These are phyloP conservation scores for Tortrix viridana DNA, from an alignment of 2,888 invertebrate species.

Conservation along the genomic window DNA sequence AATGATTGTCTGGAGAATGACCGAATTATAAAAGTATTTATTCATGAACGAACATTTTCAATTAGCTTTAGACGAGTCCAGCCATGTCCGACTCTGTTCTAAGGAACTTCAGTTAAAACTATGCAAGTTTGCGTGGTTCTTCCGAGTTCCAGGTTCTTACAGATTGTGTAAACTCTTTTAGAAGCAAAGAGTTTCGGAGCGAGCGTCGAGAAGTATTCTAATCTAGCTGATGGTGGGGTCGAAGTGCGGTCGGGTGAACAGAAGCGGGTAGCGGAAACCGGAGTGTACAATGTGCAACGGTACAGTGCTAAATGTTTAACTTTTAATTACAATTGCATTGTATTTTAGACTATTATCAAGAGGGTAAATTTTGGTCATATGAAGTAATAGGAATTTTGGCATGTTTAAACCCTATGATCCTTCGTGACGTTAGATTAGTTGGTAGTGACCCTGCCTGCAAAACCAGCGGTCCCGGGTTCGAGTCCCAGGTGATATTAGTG, in stretches of 20 bases:
- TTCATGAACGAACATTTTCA: too few species aligned
- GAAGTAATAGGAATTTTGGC: too few species aligned
- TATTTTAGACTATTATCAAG: too few species aligned
- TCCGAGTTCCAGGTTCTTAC: conserved; percentile 21
- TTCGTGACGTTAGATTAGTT: too few species aligned
- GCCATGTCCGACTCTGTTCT: neutral
- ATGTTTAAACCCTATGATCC: too few species aligned
- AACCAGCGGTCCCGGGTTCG: too few species aligned
- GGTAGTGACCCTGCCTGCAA: too few species aligned
- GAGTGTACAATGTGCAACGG: neutral
- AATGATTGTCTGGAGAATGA: too few species aligned
- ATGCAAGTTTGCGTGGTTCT: conserved; percentile 31
- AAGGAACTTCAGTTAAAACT: conserved; percentile 25
- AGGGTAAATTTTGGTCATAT: too few species aligned
- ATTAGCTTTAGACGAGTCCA: conserved; percentile 15
- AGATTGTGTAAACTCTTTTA: conserved; percentile 29
- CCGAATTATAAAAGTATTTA: too few species aligned
- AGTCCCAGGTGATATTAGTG: too few species aligned
- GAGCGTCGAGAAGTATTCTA: conserved; percentile 29
- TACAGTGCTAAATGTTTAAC: neutral
- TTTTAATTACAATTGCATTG: neutral
- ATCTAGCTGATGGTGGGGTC: conserved; percentile 25
- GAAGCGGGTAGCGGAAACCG: neutral
- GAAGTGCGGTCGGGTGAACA: neutral
- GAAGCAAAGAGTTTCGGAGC: conserved; percentile 13